These are phyloP conservation scores for Acanthococcus lagerstroemiae DNA, from an alignment of 2,888 invertebrate species.

Conservation along the genomic window DNA sequence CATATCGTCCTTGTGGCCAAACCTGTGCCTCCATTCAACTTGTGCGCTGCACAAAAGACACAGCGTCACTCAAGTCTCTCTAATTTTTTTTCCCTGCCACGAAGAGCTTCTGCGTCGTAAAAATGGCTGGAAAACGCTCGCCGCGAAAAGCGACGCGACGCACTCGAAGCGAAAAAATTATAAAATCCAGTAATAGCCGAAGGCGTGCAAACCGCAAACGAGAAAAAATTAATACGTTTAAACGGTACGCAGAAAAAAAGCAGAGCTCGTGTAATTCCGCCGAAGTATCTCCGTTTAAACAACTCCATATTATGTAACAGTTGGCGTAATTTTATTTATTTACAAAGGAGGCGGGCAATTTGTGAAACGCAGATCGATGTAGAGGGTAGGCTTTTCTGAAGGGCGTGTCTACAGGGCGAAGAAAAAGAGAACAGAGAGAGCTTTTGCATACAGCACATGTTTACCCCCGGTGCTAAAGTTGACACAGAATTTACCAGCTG, in stretches of 20 bases:
- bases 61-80: too few species aligned
- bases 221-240: not conserved
- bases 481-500: too few species aligned
- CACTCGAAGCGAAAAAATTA: not conserved
- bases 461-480: conserved; percentile 7
- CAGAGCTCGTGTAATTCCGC: not conserved
- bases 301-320: conserved; percentile 22
- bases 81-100: too few species aligned
- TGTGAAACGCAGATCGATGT: conserved; percentile 23
- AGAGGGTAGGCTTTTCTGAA: conserved; percentile 24
- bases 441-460: conserved; percentile 24
- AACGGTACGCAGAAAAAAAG: not conserved
- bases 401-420: conserved; percentile 22
- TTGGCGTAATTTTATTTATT: conserved; percentile 26
- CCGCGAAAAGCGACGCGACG: too few species aligned
- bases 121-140: too few species aligned
- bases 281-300: conserved; percentile 14
- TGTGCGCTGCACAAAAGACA: too few species aligned
- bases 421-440: not conserved
- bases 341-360: conserved; percentile 25
- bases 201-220: not conserved
- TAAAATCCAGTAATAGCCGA: not conserved
- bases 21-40: too few species aligned
- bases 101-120: too few species aligned
- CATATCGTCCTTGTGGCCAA: too few species aligned